These are phyloP conservation scores for Cherax quadricarinatus DNA, from an alignment of 1,140 invertebrate species.

Conservation along the genomic window DNA sequence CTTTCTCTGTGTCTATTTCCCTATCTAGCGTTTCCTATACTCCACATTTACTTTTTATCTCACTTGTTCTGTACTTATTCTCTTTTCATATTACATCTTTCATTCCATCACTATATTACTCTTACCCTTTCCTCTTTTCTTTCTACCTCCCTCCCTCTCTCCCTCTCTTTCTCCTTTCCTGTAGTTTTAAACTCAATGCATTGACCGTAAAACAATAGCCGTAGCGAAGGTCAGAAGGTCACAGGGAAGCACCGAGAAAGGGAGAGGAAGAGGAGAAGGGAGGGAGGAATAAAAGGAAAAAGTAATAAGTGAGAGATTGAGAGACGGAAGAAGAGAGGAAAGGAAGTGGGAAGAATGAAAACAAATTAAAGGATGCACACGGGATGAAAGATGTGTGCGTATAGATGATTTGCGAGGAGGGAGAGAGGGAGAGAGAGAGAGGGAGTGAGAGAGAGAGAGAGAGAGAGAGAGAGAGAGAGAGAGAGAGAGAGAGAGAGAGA, in stretches of 20 bases:
- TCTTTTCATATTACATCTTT: not conserved
- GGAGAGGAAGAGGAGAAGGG: not conserved
- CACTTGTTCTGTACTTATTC: not conserved
- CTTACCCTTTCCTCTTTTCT: not conserved
- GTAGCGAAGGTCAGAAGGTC: not conserved
- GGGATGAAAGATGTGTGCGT: not conserved
- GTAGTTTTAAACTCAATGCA: not conserved
- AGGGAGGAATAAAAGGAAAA: constrained; percentile 4
- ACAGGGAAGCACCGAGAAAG: not conserved
- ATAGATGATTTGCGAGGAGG: no score
- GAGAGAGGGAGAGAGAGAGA: no score
- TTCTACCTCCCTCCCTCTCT: not conserved
- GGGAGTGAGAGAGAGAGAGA: not conserved
- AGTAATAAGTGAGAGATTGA: not conserved
- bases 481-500: constrained; percentile 2
- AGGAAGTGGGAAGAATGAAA: not conserved
- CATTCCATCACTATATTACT: not conserved
- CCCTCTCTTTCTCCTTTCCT: no score
- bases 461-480: constrained; percentile 10
- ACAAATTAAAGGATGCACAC: not conserved
- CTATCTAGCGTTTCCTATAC: not conserved
- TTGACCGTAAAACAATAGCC: not conserved
- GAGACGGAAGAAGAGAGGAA: not conserved
- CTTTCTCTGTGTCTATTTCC: not conserved
- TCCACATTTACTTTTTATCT: not conserved